phyloP scores from a whole-genome alignment of 1,140 invertebrate genomes.

The Delia radicum region DNA sequence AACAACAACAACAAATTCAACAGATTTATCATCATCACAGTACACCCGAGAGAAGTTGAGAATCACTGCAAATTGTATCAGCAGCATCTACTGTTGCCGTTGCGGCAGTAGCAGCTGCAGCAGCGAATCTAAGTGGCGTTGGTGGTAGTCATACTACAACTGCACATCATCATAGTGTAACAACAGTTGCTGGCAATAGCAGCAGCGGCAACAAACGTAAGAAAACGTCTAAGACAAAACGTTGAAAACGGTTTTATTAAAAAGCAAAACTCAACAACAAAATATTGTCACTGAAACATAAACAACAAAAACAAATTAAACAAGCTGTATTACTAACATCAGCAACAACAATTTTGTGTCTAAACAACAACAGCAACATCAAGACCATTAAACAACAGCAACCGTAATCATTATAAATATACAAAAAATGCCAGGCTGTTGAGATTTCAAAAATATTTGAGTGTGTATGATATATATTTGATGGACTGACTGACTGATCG shows the following conservation, averaged over 20 bases:
- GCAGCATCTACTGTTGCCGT: slow-evolving; percentile 10
- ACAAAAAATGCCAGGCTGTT: no score
- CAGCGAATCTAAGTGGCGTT: slow-evolving; percentile 13
- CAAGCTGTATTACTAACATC: no score
- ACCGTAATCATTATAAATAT: no score
- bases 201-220: slow-evolving; percentile 34
- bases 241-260: no score
- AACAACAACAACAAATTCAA: slow-evolving; percentile 52
- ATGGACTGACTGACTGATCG: no score
- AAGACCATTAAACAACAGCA: no score
- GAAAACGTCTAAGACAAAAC: slow-evolving; percentile 48
- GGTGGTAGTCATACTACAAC: not conserved
- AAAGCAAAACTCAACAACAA: not conserved
- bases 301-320: not conserved
- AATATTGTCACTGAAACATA: not conserved
- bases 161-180: slow-evolving; percentile 6
- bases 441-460: no score
- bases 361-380: no score
- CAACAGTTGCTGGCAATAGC: not conserved
- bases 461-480: no score
- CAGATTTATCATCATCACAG: slow-evolving; percentile 55
- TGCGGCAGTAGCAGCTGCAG: slow-evolving; percentile 26
- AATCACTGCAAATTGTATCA: slow-evolving; percentile 49
- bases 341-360: no score
- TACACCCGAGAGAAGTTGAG: slow-evolving; percentile 55